phyloP scores from a whole-genome alignment of 2,113 vertebrate species.

The Orthonyx spaldingii region DNA sequence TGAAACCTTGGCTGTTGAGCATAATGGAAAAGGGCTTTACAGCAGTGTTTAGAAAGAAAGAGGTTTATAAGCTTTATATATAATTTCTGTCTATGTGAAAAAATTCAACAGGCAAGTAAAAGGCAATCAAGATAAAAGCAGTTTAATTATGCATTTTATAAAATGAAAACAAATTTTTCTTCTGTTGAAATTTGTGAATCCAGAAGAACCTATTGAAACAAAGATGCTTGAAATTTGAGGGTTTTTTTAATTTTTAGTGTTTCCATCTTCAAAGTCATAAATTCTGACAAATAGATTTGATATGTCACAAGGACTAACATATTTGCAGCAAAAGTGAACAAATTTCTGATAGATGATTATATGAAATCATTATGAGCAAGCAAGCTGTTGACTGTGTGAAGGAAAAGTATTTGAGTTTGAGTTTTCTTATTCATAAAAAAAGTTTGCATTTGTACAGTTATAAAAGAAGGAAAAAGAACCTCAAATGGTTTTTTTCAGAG shows the following conservation, averaged over 20 bases:
- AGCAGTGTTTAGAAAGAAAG: neutral
- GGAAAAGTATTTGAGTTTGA: neutral
- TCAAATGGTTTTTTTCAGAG: neutral
- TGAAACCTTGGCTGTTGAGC: neutral
- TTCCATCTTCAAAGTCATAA: neutral
- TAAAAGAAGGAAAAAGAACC: neutral
- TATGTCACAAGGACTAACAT: neutral
- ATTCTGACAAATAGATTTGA: neutral
- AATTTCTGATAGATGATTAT: neutral
- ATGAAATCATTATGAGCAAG: neutral
- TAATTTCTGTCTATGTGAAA: neutral
- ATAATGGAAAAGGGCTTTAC: neutral
- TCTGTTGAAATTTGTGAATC: neutral
- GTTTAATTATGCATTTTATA: neutral
- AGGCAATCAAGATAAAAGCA: neutral
- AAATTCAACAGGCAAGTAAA: neutral
- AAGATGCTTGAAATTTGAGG: neutral
- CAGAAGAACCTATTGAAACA: neutral
- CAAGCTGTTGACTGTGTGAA: neutral
- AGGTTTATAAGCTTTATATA: accelerated
- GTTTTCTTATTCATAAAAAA: neutral
- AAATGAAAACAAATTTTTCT: neutral
- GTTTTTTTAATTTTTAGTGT: neutral
- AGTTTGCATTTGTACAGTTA: neutral
- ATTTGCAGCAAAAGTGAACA: neutral